Conservation (phyloP, 2,888 invertebrate species). For the Carpatolechia fugitivella region DNA sequence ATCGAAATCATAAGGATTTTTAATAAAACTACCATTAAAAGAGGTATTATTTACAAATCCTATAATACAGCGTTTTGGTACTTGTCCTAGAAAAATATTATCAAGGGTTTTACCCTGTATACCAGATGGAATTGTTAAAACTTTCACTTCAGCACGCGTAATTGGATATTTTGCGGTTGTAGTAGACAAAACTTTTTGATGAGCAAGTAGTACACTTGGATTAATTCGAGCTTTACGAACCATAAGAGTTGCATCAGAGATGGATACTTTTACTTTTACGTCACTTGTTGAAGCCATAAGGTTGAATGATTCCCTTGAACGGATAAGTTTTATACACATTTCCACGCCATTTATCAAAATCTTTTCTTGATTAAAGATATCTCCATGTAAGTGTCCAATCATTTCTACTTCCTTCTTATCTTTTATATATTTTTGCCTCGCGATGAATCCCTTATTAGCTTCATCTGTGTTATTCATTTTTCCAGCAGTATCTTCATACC, state of each 20-base stretch:
- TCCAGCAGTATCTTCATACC: slow-evolving; percentile 26
- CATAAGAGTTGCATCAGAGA: slow-evolving; percentile 22
- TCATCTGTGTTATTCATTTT: slow-evolving; percentile 17
- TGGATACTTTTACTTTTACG: slow-evolving; percentile 20
- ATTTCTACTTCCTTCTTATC: slow-evolving; percentile 28
- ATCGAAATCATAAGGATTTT: slow-evolving; percentile 29
- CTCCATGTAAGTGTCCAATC: slow-evolving; percentile 28
- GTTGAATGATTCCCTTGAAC: slow-evolving; percentile 14
- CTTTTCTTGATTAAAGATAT: slow-evolving; percentile 26
- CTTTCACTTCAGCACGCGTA: slow-evolving; percentile 27
- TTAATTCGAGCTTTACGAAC: slow-evolving; percentile 20
- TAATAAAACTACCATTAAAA: slow-evolving; percentile 24
- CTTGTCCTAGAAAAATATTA: slow-evolving; percentile 27
- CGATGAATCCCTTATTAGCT: slow-evolving; percentile 23
- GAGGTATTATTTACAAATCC: slow-evolving; percentile 25
- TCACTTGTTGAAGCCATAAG: slow-evolving; percentile 16
- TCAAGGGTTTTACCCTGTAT: slow-evolving; percentile 27
- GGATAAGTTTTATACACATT: slow-evolving; percentile 23
- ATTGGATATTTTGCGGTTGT: slow-evolving; percentile 31
- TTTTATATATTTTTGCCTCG: slow-evolving; percentile 19
- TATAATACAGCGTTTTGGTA: slow-evolving; percentile 27
- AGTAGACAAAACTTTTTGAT: slow-evolving; percentile 24
- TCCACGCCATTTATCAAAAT: slow-evolving; percentile 29
- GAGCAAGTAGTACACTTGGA: slow-evolving; percentile 23
- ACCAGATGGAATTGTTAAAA: slow-evolving; percentile 27